Percentiles rank a stretch among this genome's conserved stretches.
Evolutionary conservation across 92 coral and sea anemone genomes (phyloP).

Genomic region (Muricea muricata): DNA sequence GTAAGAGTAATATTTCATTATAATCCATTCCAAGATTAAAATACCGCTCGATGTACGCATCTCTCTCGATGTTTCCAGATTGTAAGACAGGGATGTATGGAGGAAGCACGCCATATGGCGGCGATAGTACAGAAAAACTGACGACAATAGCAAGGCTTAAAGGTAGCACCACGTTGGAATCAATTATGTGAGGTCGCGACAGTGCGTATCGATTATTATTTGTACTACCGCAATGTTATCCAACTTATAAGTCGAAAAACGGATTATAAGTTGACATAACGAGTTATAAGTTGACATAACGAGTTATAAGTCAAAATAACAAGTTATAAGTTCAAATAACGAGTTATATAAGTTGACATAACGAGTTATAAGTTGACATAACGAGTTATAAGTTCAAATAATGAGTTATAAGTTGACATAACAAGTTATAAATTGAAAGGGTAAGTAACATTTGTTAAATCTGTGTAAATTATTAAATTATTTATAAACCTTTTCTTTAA

Average conservation of each 20-base stretch:
- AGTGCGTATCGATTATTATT: no score
- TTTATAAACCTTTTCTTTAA: no score
- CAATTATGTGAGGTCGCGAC: no score
- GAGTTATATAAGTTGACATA: not conserved
- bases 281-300: not conserved
- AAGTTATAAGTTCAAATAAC: not conserved
- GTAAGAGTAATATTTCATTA: not conserved
- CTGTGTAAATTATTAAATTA: no score
- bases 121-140: not conserved
- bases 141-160: not conserved
- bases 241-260: no score
- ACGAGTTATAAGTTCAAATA: not conserved
- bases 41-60: not conserved
- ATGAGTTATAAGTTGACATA: not conserved
- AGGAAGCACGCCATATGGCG: not conserved
- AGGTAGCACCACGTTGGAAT: no score
- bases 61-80: not conserved
- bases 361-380: not conserved
- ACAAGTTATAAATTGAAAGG: conserved; percentile 1
- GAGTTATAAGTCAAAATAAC: not conserved
- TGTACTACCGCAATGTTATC: no score
- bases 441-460: no score
- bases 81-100: not conserved
- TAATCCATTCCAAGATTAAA: not conserved
- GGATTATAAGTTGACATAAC: not conserved